A percentile compares a stretch with the other conserved stretches of the same genome.
Conservation (phyloP, 2,797 vertebrate species). For the Chaenodraco wilsoni region DNA sequence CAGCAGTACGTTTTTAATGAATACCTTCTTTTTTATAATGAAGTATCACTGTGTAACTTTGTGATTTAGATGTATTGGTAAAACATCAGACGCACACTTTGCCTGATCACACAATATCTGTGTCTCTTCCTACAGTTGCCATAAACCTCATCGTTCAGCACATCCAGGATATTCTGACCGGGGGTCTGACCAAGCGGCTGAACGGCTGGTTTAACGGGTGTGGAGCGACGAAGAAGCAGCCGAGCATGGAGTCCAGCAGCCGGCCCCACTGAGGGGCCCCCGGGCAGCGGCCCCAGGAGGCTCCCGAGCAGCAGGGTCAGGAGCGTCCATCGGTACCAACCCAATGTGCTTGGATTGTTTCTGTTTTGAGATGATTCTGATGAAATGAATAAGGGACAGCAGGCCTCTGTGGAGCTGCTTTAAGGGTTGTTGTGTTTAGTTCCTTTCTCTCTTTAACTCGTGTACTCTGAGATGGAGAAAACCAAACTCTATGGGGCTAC, state of each 20-base stretch:
- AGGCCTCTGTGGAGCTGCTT: conserved; percentile 42
- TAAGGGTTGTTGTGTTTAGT: conserved; percentile 33
- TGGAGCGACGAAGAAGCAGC: conserved; percentile 83
- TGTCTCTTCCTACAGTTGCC: conserved; percentile 84
- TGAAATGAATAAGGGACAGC: conserved; percentile 8
- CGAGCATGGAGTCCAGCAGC: conserved; percentile 90
- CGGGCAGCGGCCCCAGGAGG: conserved; percentile 4
- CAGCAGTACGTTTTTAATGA: no score
- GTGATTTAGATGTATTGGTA: not conserved
- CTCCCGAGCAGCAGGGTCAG: conserved; percentile 1
- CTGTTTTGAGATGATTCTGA: conserved; percentile 28
- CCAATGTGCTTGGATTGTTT: conserved; percentile 26
- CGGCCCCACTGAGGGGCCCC: conserved; percentile 87
- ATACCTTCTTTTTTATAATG: not conserved
- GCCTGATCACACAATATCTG: not conserved
- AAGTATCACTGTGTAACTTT: not conserved
- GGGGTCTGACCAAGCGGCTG: conserved; percentile 89
- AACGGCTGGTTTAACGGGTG: conserved; percentile 87
- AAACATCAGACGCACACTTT: not conserved
- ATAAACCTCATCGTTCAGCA: conserved; percentile 98
- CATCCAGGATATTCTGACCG: conserved; percentile 95
- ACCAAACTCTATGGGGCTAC: conserved; percentile 7
- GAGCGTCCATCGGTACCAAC: not conserved
- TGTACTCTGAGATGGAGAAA: conserved; percentile 21
- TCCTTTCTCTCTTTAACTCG: conserved; percentile 37